Conservation (phyloP, 1,140 invertebrate species). For the Cardiocondyla obscurior region DNA sequence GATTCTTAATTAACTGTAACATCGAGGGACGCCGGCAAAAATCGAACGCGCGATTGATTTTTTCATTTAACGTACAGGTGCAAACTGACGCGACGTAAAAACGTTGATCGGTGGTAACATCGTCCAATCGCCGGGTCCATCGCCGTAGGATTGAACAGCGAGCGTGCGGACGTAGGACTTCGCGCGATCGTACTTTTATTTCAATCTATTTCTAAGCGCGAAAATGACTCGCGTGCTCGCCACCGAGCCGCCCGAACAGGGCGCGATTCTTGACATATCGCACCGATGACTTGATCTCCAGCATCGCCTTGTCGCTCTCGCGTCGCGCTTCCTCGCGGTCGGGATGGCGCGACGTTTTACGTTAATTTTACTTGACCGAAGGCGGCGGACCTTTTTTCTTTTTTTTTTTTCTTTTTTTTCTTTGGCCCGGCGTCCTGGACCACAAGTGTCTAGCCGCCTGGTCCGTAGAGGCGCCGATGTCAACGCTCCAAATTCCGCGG, state of each 20-base stretch:
- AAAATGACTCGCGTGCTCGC: slow-evolving; percentile 68
- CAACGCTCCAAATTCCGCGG: slow-evolving; percentile 69
- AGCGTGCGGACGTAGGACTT: slow-evolving; percentile 12
- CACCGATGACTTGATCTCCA: slow-evolving; percentile 38
- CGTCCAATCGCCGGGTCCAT: no score
- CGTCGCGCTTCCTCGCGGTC: background rate
- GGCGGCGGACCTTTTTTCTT: no score
- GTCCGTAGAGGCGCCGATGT: slow-evolving; percentile 61
- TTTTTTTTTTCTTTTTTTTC: no score
- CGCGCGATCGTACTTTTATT: slow-evolving; percentile 62
- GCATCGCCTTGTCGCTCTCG: background rate
- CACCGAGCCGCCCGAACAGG: slow-evolving; percentile 31
- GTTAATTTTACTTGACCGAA: slow-evolving; percentile 23
- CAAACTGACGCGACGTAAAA: background rate
- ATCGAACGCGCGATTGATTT: background rate
- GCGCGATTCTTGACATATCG: slow-evolving; percentile 73
- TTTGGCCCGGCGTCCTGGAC: slow-evolving; percentile 13
- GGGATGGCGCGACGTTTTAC: background rate
- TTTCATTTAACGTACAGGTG: background rate
- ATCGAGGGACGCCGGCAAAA: background rate
- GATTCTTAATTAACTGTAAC: background rate
- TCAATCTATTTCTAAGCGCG: slow-evolving; percentile 72
- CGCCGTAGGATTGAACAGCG: background rate
- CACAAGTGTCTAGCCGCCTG: slow-evolving; percentile 14
- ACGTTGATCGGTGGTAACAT: no score